Evolutionary conservation across 2,888 invertebrate genomes (phyloP), one percentile per base, ranked within the genome.

Genomic region (Spodoptera picta): DNA sequence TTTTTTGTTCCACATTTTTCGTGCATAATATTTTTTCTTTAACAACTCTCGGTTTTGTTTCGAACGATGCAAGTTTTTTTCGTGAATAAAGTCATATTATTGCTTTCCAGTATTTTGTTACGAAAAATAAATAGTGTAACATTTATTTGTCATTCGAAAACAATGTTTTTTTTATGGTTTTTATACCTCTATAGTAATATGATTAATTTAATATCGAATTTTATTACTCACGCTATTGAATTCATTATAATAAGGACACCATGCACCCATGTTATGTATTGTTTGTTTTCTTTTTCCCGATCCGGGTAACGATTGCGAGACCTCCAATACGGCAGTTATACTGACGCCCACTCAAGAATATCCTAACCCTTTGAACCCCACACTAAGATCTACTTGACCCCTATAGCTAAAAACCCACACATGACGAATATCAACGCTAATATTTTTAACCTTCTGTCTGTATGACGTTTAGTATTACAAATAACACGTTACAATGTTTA

Each of bases 381-480:
- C 43, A 43, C 23, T n/a, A 1, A 6, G 43, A 12, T 44, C 46
- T 11, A 14, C 11, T 52, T 46, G 24, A 52, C 54, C 45, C 31
- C n/a, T n/a, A 5, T 9, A 27, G 42, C 47, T 1, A 27, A 19
- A 10, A 24, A 36, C 41, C 44, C 43, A n/a, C 58, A 44, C 62
- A 49, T 58, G 69, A 73, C 52, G 54, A 53, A 70, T 70, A 68
- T 31, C 23, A 57, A 49, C 64, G 64, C 69, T 74, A 64, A 73
- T 69, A 65, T 74, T 61, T 65, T 77, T 73, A 69, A 73, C 77
- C 69, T 59, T 51, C 51, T 51, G 62, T 62, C 50, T 56, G 51
- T 46, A 60, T 72, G 66, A 73, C 77, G 60, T 63, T 69, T 67
- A 74, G 77, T 74, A 71, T 68, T 60, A 65, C 69, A 72, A 79